Percentiles rank a stretch among this genome's conserved stretches.
These are phyloP conservation scores for Bombus breviceps DNA, from an alignment of 1,140 invertebrate species.

Conservation along the genomic window DNA sequence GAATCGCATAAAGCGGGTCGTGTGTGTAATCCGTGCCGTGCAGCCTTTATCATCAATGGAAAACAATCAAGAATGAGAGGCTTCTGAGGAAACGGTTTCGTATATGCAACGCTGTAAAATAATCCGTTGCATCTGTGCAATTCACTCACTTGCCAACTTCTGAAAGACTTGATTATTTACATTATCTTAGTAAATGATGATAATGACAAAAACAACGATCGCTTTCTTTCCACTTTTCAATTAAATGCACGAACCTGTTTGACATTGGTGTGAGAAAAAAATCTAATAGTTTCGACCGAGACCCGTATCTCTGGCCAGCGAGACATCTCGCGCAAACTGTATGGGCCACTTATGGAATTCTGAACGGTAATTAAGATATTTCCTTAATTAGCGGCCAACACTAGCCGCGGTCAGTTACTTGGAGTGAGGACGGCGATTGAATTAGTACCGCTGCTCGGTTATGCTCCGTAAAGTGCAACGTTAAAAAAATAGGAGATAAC, in stretches of 20 bases:
- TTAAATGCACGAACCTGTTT: background rate
- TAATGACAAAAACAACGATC: background rate
- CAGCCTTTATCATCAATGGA: constrained; percentile 60
- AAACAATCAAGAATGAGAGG: constrained; percentile 63
- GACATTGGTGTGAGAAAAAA: constrained; percentile 15
- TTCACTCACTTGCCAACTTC: background rate
- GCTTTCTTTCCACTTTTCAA: background rate
- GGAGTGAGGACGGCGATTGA: constrained; percentile 60
- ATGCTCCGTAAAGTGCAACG: constrained; percentile 64
- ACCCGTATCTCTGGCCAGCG: constrained; percentile 53
- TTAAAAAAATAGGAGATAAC: constrained; percentile 39
- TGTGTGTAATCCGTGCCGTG: constrained; percentile 61
- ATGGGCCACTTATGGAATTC: constrained; percentile 68
- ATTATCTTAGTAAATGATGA: background rate
- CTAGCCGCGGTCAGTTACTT: constrained; percentile 30
- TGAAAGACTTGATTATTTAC: background rate
- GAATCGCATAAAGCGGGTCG: constrained; percentile 55
- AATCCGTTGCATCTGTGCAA: background rate
- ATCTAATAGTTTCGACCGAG: background rate
- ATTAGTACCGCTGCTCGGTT: constrained; percentile 67
- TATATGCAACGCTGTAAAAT: constrained; percentile 20
- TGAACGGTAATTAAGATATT: constrained; percentile 71
- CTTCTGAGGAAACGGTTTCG: constrained; percentile 23
- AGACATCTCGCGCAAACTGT: constrained; percentile 24
- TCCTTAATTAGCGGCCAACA: constrained; percentile 67